Percentiles rank a stretch among this genome's conserved stretches.
These are phyloP conservation scores for Phrynosoma platyrhinos DNA, from an alignment of 2,113 vertebrate genomes.

Conservation along the genomic window DNA sequence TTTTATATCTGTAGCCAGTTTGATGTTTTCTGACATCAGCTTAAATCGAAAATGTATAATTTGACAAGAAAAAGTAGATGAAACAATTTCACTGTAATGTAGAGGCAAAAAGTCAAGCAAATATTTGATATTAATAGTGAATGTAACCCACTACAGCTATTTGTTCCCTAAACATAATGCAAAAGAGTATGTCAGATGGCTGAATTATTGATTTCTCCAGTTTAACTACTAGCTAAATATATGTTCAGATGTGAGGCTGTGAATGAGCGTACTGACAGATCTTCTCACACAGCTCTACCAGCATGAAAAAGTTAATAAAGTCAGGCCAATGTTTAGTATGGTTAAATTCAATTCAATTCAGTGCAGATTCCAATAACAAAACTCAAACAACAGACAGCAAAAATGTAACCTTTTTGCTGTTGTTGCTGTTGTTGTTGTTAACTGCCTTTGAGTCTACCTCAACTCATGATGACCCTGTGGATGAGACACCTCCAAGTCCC, in stretches of 20 bases:
- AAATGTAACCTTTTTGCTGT: too few species aligned
- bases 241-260: background rate
- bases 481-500: too few species aligned
- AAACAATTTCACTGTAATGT: background rate
- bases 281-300: background rate
- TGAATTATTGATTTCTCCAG: background rate
- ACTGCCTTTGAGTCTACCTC: too few species aligned
- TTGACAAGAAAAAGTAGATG: background rate
- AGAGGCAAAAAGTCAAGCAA: background rate
- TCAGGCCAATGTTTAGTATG: too few species aligned
- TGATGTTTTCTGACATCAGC: background rate
- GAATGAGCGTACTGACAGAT: background rate
- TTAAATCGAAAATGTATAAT: background rate
- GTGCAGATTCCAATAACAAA: too few species aligned
- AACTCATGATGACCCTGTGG: too few species aligned
- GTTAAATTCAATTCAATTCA: too few species aligned
- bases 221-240: background rate
- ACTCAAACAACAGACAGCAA: too few species aligned
- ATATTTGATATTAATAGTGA: background rate
- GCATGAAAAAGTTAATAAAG: background rate
- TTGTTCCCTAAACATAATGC: background rate
- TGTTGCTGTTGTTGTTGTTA: too few species aligned
- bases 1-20: background rate
- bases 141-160: background rate
- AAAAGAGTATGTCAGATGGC: background rate